phyloP scores from a whole-genome alignment of 2,888 invertebrate species.

The Morinoia aosen region DNA sequence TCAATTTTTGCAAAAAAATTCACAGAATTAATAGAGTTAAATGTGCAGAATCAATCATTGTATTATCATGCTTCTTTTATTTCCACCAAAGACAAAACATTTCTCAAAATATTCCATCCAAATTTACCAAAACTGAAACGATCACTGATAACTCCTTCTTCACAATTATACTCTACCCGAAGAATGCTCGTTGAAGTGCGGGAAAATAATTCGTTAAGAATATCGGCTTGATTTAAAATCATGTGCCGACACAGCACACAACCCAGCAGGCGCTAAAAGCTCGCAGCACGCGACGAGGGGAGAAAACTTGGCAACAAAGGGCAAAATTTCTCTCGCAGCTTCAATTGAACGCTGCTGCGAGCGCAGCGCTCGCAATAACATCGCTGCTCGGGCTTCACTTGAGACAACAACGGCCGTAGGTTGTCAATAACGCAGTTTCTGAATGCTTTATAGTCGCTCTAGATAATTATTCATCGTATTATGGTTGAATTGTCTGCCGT shows the following conservation, averaged over 20 bases:
- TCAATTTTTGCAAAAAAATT: too few species aligned
- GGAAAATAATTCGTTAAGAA: background rate
- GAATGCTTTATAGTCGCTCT: too few species aligned
- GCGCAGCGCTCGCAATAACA: background rate
- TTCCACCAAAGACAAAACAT: background rate
- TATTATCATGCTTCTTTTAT: background rate
- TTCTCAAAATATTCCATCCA: background rate
- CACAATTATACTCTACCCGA: background rate
- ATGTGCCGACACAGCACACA: background rate
- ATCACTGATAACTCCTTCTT: background rate
- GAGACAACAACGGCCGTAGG: background rate
- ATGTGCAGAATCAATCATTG: too few species aligned
- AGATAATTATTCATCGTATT: too few species aligned
- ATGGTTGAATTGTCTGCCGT: too few species aligned
- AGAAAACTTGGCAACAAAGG: background rate
- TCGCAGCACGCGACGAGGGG: background rate
- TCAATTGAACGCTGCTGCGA: background rate
- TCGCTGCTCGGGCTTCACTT: background rate
- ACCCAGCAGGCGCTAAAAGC: background rate
- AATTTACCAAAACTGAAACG: background rate
- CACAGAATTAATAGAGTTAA: too few species aligned
- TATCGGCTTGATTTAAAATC: background rate
- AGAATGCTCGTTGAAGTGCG: background rate
- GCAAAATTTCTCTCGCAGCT: background rate
- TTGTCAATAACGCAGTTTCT: too few species aligned